Conservation (phyloP, 2,113 vertebrate species). For the Plecturocebus donacophilus region DNA sequence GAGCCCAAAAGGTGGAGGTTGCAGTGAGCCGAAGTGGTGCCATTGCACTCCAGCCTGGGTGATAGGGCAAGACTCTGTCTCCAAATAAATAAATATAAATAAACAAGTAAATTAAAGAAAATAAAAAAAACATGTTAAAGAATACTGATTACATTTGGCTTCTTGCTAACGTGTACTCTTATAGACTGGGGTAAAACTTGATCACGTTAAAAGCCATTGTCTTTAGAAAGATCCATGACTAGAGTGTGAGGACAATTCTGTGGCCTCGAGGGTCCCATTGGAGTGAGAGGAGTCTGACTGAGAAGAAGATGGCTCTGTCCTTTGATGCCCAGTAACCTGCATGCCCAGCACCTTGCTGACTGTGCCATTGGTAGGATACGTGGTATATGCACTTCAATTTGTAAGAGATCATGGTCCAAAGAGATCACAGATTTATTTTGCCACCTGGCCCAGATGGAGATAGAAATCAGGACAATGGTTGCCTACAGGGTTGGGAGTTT, state of each 20-base stretch:
- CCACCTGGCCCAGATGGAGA: background rate
- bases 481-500: background rate
- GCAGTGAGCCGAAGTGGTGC: too few relatives aligned
- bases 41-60: too few relatives aligned
- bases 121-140: background rate
- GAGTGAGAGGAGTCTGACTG: background rate
- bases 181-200: background rate
- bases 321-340: background rate
- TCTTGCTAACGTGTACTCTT: background rate
- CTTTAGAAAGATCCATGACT: background rate
- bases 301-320: background rate
- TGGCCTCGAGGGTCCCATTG: background rate
- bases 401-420: background rate
- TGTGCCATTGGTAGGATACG: background rate
- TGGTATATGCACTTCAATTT: background rate
- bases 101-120: too few relatives aligned
- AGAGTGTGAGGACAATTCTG: background rate
- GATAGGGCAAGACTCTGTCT: too few relatives aligned
- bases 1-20: too few relatives aligned
- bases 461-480: background rate
- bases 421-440: background rate
- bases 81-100: too few relatives aligned
- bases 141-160: background rate
- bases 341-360: background rate
- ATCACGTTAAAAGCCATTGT: background rate